Base-by-base conservation (phyloP, 2,113 vertebrate species). In the Steatornis caripensis region DNA sequence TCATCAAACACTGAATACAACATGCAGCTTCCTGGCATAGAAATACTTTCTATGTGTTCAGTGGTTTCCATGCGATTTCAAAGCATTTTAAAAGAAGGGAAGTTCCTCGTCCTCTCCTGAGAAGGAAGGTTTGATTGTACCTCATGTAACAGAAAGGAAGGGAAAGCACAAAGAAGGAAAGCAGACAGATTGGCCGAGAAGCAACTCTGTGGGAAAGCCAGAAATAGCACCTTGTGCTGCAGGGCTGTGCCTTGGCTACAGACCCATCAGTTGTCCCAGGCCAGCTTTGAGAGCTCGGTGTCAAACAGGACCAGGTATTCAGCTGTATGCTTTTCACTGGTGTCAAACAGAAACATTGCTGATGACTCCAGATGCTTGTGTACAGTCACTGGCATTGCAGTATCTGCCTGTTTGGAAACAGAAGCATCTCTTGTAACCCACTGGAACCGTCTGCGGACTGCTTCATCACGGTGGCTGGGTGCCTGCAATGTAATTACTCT, bases 211-310 rank as follows among this genome's bases (percentile, higher is more conserved):
- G 90, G 92, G 76, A 88, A 88, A 93, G 71, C 71, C 95, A 93
- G 84, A 93, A 93, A 95, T 87, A 96, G 95, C 68, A 89, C 86
- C 81, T 58, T 45, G 36, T 53, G 69, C 92, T 66, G 75, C 85
- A 24, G 76, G 64, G 60, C 90, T 45, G 64, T 37, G 90, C 71
- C 30, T 83, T 90, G 88, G 76, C 92, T 61, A 62, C 76, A 62
- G 21, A 69, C 51, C 68, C 79, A 54, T 17, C 70, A 5, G 61
- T 5, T 89, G 89, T 82, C 71, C 82, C 39, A 13, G 75, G 85
- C 79, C 71, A 45, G 34, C 65, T 66, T 8, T 32, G 58, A 23
- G 34, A 83, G 79, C 68, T 81, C 6, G 2, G 22, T 48, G 39
- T 65, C 0, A 0, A 68, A 30, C 49, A 37, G 36, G n/a, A 51